Evolutionary conservation across 1,140 invertebrate species (phyloP).

Genomic region (Planococcus citri): DNA sequence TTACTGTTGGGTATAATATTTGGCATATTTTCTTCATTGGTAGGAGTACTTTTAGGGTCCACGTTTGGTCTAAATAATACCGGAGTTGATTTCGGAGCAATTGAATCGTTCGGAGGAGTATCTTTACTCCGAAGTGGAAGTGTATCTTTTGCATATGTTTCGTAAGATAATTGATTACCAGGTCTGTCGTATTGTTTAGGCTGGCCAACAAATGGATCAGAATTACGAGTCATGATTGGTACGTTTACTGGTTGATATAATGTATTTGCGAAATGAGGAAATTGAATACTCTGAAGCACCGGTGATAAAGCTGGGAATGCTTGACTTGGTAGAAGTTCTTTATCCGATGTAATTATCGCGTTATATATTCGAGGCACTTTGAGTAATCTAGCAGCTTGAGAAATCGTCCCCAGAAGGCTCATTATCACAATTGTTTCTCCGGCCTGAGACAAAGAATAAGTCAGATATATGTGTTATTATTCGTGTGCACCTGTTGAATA

Average conservation of each 20-base stretch:
- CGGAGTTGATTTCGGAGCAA: neutral
- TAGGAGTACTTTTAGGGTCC: neutral
- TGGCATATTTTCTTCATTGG: neutral
- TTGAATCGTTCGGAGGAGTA: neutral
- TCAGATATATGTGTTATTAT: too few species aligned
- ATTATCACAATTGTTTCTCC: neutral
- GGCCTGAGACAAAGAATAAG: neutral
- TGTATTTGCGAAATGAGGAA: neutral
- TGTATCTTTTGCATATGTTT: neutral
- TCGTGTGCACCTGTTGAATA: too few species aligned
- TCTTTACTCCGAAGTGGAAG: neutral
- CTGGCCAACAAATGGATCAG: too few species aligned
- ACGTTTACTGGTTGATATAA: neutral
- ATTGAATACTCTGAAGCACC: slow-evolving; percentile 27
- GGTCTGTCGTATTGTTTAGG: neutral
- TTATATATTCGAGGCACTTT: slow-evolving; percentile 58
- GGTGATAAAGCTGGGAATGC: slow-evolving; percentile 45
- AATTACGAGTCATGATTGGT: neutral
- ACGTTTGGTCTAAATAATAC: neutral
- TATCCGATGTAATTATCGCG: slow-evolving; percentile 57
- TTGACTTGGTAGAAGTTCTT: slow-evolving; percentile 54
- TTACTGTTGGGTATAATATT: neutral
- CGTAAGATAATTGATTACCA: neutral
- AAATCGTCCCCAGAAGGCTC: neutral
- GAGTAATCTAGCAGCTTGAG: slow-evolving; percentile 32